Conservation (phyloP, 2,113 vertebrate species). For the Campylomormyrus tamandua region DNA sequence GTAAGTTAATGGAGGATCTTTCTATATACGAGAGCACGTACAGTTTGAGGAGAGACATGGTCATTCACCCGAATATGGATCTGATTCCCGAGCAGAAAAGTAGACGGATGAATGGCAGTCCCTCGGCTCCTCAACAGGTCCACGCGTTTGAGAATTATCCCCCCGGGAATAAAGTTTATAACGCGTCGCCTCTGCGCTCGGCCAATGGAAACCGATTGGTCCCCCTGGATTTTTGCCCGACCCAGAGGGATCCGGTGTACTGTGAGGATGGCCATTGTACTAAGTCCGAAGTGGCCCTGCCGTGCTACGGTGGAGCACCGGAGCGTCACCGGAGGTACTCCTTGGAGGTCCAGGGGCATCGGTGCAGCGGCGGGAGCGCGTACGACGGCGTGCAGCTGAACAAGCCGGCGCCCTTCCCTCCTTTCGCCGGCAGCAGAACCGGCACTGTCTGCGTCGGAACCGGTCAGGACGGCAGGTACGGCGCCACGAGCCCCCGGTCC, state of each 20-base stretch:
- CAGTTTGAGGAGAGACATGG: conserved; percentile 51
- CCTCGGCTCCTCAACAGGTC: conserved; percentile 57
- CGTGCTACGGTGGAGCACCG: conserved; percentile 69
- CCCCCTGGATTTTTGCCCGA: conserved; percentile 56
- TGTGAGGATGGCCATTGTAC: conserved; percentile 65
- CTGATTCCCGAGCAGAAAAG: conserved; percentile 57
- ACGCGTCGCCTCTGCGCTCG: conserved; percentile 56
- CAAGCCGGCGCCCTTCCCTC: conserved; percentile 48
- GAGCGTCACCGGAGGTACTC: conserved; percentile 71
- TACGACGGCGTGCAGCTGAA: conserved; percentile 58
- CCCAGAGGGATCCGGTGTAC: conserved; percentile 51
- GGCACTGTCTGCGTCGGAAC: conserved; percentile 57
- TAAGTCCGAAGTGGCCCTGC: conserved; percentile 74
- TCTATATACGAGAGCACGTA: conserved; percentile 66
- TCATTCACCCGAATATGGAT: conserved; percentile 58
- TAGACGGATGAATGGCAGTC: conserved; percentile 61
- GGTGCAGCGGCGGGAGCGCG: conserved; percentile 63
- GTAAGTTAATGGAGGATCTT: conserved; percentile 74
- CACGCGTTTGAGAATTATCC: conserved; percentile 60
- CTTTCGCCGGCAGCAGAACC: conserved; percentile 57
- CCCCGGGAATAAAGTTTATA: conserved; percentile 61
- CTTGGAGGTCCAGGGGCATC: conserved; percentile 65
- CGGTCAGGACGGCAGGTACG: conserved; percentile 56
- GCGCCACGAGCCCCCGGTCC: conserved; percentile 62
- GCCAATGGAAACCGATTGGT: conserved; percentile 55